phyloP scores from a whole-genome alignment of 2,113 vertebrate species.

The Campylomormyrus tamandua region DNA sequence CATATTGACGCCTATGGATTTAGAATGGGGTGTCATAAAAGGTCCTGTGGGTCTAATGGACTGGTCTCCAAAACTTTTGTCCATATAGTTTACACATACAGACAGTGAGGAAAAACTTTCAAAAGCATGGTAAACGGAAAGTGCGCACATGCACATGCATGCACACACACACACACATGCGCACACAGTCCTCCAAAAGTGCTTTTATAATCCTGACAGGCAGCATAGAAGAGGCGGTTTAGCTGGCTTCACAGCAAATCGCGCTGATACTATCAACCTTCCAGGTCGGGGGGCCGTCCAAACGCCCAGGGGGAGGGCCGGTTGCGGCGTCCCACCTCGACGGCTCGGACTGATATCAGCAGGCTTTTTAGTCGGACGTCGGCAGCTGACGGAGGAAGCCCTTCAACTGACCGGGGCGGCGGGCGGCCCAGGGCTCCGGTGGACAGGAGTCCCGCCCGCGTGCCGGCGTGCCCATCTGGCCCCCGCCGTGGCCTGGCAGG shows the following conservation, averaged over 20 bases:
- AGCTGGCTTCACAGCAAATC: conserved; percentile 28
- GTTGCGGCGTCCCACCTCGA: conserved; percentile 63
- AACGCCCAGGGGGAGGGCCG: conserved; percentile 20
- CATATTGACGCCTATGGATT: neutral
- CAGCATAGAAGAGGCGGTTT: conserved; percentile 18
- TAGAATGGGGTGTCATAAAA: neutral
- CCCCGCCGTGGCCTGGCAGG: conserved; percentile 69
- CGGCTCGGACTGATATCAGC: conserved; percentile 76
- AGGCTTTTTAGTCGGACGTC: conserved; percentile 76
- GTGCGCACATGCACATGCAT: neutral
- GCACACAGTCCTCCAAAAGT: neutral
- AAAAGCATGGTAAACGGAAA: neutral
- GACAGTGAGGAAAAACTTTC: neutral
- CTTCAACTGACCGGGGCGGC: conserved; percentile 71
- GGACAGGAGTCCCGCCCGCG: neutral
- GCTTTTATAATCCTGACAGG: conserved; percentile 4
- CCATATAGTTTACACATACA: neutral
- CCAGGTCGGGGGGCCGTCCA: conserved; percentile 21
- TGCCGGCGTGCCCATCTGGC: conserved; percentile 67
- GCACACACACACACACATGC: neutral
- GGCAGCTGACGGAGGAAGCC: conserved; percentile 78
- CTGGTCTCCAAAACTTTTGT: neutral
- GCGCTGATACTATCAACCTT: conserved; percentile 24
- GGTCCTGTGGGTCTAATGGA: neutral
- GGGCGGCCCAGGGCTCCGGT: neutral